Percentiles rank a stretch among this genome's conserved stretches.
These are phyloP conservation scores for Mythimna impura DNA, from an alignment of 2,888 invertebrate genomes.

Conservation along the genomic window DNA sequence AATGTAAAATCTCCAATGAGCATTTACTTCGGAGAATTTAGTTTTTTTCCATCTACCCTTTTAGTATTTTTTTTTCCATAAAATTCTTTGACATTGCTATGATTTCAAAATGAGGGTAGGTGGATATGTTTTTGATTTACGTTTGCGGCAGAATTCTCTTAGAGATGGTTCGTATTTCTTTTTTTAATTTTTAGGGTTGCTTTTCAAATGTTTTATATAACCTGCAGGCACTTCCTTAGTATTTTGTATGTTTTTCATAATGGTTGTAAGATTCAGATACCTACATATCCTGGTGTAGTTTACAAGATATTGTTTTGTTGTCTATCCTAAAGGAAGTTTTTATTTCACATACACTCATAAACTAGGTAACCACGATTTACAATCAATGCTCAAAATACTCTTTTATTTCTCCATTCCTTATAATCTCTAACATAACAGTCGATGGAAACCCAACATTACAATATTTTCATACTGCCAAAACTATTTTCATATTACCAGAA, in stretches of 20 bases:
- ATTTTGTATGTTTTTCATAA: background rate
- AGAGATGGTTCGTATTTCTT: background rate
- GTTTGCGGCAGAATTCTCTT: background rate
- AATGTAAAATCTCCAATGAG: slow-evolving; percentile 4
- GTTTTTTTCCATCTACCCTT: background rate
- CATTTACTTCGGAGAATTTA: slow-evolving; percentile 4
- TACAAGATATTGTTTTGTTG: background rate
- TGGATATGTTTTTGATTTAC: background rate
- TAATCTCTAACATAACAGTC: slow-evolving; percentile 32
- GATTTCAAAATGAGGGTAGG: slow-evolving; percentile 7
- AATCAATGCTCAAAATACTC: background rate
- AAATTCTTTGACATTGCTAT: background rate
- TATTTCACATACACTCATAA: background rate
- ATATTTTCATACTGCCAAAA: slow-evolving; percentile 56
- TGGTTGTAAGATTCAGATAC: too few species aligned
- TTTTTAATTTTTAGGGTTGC: background rate
- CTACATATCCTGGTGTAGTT: background rate
- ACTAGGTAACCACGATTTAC: too few species aligned
- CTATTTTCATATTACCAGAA: slow-evolving; percentile 62
- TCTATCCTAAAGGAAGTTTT: background rate
- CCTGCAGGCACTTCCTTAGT: too few species aligned
- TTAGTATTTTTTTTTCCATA: background rate
- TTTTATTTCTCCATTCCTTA: background rate
- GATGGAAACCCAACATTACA: slow-evolving; percentile 66
- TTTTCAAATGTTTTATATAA: too few species aligned